Conservation (phyloP, 1,140 invertebrate species). For the Tetragnatha versicolor region DNA sequence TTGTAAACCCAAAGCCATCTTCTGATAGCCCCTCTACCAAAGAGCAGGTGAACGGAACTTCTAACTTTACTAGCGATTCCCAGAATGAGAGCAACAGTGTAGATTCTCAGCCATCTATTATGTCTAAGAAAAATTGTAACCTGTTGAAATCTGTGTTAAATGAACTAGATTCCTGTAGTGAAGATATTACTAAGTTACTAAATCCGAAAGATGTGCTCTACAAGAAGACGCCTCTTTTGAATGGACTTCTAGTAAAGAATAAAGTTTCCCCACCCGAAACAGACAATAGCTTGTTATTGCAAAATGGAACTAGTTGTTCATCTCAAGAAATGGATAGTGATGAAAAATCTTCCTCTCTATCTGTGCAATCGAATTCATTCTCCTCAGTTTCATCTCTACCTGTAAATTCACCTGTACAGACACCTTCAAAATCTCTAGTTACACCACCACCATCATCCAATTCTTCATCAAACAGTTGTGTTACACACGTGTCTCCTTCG, state of each 20-base stretch:
- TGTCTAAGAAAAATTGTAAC: no score
- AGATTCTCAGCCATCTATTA: conserved; percentile 31
- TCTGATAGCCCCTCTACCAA: conserved; percentile 31
- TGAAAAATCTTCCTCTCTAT: conserved; percentile 36
- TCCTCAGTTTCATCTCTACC: conserved; percentile 11
- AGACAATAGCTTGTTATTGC: not conserved
- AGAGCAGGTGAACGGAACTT: conserved; percentile 45
- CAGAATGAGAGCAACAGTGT: no score
- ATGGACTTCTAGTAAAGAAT: conserved; percentile 59
- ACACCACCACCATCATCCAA: not conserved
- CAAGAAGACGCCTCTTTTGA: conserved; percentile 58
- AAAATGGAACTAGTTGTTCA: conserved; percentile 35
- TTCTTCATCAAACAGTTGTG: not conserved
- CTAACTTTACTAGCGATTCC: no score
- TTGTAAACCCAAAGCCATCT: conserved; percentile 34
- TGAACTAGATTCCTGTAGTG: conserved; percentile 5
- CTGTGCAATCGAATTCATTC: conserved; percentile 41
- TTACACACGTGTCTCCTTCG: not conserved
- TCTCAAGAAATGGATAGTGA: not conserved
- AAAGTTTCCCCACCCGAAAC: conserved; percentile 46
- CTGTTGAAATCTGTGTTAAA: conserved; percentile 55
- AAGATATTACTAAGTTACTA: conserved; percentile 18
- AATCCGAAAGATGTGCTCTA: conserved; percentile 41
- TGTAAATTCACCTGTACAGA: conserved; percentile 26
- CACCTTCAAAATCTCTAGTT: not conserved